Base-by-base conservation (phyloP, 2,797 vertebrate species). In the Aselliscus stoliczkanus region DNA sequence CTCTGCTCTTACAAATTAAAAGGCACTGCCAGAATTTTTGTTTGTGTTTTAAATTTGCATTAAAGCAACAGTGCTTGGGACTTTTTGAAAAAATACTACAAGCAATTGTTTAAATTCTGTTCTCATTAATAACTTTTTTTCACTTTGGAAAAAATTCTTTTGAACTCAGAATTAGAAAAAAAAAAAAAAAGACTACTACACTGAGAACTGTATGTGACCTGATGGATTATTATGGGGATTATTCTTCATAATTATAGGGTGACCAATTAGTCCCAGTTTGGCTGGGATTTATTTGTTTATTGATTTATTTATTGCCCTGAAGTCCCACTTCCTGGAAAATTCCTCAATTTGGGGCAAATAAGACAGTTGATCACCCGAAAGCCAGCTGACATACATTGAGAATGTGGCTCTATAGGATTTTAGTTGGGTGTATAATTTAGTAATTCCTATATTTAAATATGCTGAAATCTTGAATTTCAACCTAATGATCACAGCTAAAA, bases 31-130 rank as follows among this genome's bases (percentile, higher is more conserved):
- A 56, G 94, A 60, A 88, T 90, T 90, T 95, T 85, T 93, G 85
- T 94, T 95, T 97, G 89, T 94, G 67, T 81, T 90, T 95, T 85
- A 95, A 85, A 93, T 92, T 92, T 92, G 13, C 82, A 88, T 93
- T 92, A n/a, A 88, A 77, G 81, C n/a, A 79, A 60, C 70, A 96
- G 52, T 95, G 29, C 29, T 79, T 70, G 37, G 27, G 20, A 52
- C 31, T 44, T 42, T 58, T 58, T 27, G 67, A 86, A 85, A 52
- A 29, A 8, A 39, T 93, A 79, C 64, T 82, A 31, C 29, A 80
- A 92, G 31, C 27, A n/a, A 84, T 95, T 82, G 18, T 69, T 95
- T 92, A 39, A 84, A 94, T 92, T 90, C 37, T 50, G 9, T 80
- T 96, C 52, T 92, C 52, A 80, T 94, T 94, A 89, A 67, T 80